Conservation (phyloP, 2,888 invertebrate genomes). For the Drosophila subsilvestris region DNA sequence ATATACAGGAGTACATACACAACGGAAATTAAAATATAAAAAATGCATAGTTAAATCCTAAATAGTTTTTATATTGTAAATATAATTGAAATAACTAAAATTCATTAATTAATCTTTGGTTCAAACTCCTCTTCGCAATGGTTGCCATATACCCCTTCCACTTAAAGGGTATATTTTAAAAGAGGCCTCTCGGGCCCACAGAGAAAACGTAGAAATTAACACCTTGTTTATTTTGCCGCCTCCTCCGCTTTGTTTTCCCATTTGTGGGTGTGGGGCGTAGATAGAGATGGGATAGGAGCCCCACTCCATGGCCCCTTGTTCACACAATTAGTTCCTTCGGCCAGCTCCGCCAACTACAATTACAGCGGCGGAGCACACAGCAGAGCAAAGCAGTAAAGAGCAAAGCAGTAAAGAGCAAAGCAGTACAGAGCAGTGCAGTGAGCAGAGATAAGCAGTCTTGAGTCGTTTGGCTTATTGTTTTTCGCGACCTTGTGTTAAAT, state of each 20-base stretch:
- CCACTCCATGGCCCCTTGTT: slow-evolving; percentile 26
- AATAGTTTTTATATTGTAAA: too few relatives aligned
- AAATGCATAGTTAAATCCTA: too few relatives aligned
- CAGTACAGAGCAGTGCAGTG: slow-evolving; percentile 2
- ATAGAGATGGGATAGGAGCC: slow-evolving; percentile 24
- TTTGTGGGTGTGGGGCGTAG: slow-evolving; percentile 9
- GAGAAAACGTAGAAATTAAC: slow-evolving; percentile 57
- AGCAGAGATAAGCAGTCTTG: slow-evolving; percentile 42
- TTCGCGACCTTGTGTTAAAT: slow-evolving; percentile 71
- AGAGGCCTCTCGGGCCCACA: slow-evolving; percentile 15
- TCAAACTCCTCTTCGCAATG: not conserved
- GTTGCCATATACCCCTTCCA: not conserved
- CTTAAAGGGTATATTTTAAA: not conserved
- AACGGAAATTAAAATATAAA: not conserved
- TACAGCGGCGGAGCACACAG: slow-evolving; percentile 51
- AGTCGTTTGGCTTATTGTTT: slow-evolving; percentile 53
- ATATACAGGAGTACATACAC: not conserved
- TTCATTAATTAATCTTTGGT: too few relatives aligned
- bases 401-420: slow-evolving; percentile 39
- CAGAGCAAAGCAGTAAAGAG: slow-evolving; percentile 11
- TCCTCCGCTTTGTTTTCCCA: slow-evolving; percentile 17
- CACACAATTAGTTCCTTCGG: slow-evolving; percentile 63
- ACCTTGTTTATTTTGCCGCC: slow-evolving; percentile 68
- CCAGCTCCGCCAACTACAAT: slow-evolving; percentile 42
- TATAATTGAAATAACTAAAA: too few relatives aligned